phyloP scores from a whole-genome alignment of 2,888 invertebrate species.

The Sepioteuthis lessoniana region DNA sequence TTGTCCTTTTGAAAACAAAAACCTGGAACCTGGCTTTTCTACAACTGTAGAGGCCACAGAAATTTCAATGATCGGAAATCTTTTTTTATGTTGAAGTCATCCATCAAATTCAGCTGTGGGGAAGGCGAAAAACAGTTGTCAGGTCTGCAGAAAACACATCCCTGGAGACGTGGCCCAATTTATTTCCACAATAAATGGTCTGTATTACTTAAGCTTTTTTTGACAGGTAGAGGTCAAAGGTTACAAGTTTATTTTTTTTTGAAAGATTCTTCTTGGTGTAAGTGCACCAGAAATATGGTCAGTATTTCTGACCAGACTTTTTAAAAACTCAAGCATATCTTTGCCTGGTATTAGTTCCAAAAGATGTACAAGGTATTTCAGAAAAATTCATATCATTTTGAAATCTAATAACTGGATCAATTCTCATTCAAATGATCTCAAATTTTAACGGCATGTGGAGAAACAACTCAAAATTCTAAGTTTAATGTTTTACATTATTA shows the following conservation, averaged over 20 bases:
- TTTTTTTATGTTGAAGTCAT: background rate
- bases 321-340: background rate
- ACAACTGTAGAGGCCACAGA: background rate
- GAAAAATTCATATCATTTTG: no score
- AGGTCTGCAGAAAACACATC: background rate
- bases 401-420: no score
- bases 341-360: no score
- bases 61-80: background rate
- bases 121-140: background rate
- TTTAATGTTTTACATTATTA: no score
- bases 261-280: background rate
- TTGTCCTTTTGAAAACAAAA: background rate
- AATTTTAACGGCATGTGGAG: no score
- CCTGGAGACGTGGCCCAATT: background rate
- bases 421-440: no score
- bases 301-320: background rate
- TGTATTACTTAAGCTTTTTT: background rate
- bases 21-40: background rate
- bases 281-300: background rate
- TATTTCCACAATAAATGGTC: background rate
- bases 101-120: background rate
- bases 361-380: no score
- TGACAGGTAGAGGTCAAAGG: slow-evolving; percentile 16
- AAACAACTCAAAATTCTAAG: no score
- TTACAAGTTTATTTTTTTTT: background rate